Evolutionary conservation across 1,140 invertebrate genomes (phyloP).

Genomic region (Drosophila watanabei): DNA sequence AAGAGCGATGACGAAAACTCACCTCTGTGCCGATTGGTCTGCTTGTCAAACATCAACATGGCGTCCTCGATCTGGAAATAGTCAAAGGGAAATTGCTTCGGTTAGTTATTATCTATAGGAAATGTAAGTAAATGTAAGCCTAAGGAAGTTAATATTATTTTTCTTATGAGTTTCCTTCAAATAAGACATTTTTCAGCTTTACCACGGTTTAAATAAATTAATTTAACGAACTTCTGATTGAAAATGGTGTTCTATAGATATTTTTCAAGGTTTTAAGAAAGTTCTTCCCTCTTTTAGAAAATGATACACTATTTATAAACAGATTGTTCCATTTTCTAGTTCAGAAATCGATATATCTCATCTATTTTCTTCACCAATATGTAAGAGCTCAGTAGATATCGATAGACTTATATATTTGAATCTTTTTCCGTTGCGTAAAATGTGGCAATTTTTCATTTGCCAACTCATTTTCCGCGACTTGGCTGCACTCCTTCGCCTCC

Average conservation of each 20-base stretch:
- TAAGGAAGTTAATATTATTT: background rate
- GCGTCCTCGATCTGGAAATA: conserved; percentile 99
- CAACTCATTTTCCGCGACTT: conserved; percentile 28
- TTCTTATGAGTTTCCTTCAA: too few relatives aligned
- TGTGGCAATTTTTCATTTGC: conserved; percentile 33
- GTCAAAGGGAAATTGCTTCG: conserved; percentile 8
- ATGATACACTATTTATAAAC: background rate
- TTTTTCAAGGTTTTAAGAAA: background rate
- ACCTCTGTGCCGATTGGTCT: conserved; percentile 99
- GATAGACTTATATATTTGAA: conserved; percentile 3
- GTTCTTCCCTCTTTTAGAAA: background rate
- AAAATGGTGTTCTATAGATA: background rate
- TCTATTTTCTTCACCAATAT: background rate
- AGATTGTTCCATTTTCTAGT: background rate
- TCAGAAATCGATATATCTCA: background rate
- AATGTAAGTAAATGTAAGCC: background rate
- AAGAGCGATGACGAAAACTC: conserved; percentile 86
- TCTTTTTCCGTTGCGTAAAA: conserved; percentile 8
- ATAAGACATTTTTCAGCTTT: background rate
- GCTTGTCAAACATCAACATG: conserved; percentile 99
- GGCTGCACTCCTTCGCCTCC: conserved; percentile 11
- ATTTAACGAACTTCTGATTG: background rate
- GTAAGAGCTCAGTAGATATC: background rate
- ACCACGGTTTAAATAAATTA: background rate
- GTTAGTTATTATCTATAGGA: conserved; percentile 5